Percentiles rank a stretch among this genome's conserved stretches.
phyloP scores from a whole-genome alignment of 2,888 invertebrate genomes.

The Meganola albula region DNA sequence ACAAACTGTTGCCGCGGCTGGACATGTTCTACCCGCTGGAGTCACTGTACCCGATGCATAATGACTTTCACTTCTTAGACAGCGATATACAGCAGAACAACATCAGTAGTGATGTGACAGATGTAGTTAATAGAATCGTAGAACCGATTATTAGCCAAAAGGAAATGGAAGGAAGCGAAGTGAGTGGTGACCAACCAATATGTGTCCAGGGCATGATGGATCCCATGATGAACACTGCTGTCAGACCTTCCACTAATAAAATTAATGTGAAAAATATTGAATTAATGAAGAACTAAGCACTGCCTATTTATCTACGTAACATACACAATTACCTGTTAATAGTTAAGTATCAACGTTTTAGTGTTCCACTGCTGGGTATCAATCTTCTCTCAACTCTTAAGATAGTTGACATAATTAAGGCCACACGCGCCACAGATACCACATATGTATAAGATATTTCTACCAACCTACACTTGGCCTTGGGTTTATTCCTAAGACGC shows the following conservation, averaged over 20 bases:
- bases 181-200: conserved; percentile 47
- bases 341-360: too few species aligned
- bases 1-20: conserved; percentile 57
- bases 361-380: too few species aligned
- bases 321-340: too few species aligned
- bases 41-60: conserved; percentile 64
- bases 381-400: too few species aligned
- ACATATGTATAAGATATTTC: too few species aligned
- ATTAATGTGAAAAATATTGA: conserved; percentile 73
- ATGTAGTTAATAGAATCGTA: conserved; percentile 51
- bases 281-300: conserved; percentile 63
- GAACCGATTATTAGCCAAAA: conserved; percentile 53
- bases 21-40: conserved; percentile 67
- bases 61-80: conserved; percentile 66
- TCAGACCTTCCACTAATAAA: conserved; percentile 59
- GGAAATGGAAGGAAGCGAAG: conserved; percentile 42
- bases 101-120: conserved; percentile 40
- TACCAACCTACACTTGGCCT: too few species aligned
- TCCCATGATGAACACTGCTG: conserved; percentile 69
- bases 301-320: too few species aligned
- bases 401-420: too few species aligned
- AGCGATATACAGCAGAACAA: conserved; percentile 47
- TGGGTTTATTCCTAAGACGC: too few species aligned
- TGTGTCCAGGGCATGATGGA: conserved; percentile 65
- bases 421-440: too few species aligned